Evolutionary conservation across 2,113 vertebrate species (phyloP).

Genomic region (Cyprinodon brontotheroides): DNA sequence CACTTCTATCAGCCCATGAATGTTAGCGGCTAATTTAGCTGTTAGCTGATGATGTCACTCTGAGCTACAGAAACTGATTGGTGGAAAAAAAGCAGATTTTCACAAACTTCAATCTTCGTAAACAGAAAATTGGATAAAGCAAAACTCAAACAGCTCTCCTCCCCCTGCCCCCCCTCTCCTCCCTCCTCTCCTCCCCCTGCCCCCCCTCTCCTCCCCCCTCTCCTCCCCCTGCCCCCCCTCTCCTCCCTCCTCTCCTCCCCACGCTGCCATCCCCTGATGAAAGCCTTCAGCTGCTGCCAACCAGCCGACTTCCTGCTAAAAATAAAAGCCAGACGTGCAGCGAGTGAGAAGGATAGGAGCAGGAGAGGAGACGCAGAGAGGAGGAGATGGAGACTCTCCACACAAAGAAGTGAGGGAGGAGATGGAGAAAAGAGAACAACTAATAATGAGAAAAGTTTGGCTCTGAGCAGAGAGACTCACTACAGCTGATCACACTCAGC

Average conservation of each 20-base stretch:
- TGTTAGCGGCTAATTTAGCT: no score
- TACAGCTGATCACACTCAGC: conserved; percentile 39
- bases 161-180: no score
- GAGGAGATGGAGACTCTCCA: background rate
- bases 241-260: conserved; percentile 22
- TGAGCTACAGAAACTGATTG: no score
- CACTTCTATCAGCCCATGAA: no score
- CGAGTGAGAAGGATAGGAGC: background rate
- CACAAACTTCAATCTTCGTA: no score
- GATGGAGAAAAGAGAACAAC: background rate
- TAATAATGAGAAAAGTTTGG: conserved; percentile 21
- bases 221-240: background rate
- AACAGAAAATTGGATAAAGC: no score
- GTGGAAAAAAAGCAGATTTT: no score
- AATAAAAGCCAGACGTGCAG: conserved; percentile 46
- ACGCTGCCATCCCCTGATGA: conserved; percentile 20
- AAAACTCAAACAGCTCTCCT: conserved; percentile 5
- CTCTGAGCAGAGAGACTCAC: conserved; percentile 15
- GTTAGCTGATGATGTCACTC: no score
- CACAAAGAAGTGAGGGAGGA: background rate
- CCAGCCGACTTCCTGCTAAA: conserved; percentile 61
- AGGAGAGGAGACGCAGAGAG: background rate
- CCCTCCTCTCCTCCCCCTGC: conserved; percentile 11
- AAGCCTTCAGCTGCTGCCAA: conserved; percentile 66
- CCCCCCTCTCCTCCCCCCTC: conserved; percentile 27